Percentiles rank a stretch among this genome's conserved stretches.
These are phyloP conservation scores for Channa striata DNA, from an alignment of 2,797 vertebrate species.

Conservation along the genomic window DNA sequence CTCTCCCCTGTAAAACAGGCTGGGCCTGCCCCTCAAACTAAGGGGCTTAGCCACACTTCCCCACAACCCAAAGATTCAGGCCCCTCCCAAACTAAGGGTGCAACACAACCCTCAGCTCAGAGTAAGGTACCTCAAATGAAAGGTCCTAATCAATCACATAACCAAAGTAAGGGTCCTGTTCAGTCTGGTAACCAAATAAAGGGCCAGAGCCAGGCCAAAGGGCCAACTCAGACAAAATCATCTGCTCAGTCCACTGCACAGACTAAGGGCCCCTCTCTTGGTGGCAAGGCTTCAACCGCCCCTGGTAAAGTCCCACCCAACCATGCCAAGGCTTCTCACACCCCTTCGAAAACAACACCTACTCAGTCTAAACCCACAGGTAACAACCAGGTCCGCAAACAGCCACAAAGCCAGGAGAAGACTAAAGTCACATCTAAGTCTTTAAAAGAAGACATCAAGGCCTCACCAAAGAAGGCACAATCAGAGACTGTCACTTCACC, in stretches of 20 bases:
- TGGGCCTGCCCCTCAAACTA: slow-evolving; percentile 83
- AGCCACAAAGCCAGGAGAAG: slow-evolving; percentile 83
- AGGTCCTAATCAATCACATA: slow-evolving; percentile 63
- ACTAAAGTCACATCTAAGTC: slow-evolving; percentile 80
- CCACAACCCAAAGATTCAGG: slow-evolving; percentile 63
- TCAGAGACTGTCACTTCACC: slow-evolving; percentile 78
- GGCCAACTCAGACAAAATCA: slow-evolving; percentile 71
- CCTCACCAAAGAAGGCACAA: slow-evolving; percentile 80
- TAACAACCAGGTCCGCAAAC: slow-evolving; percentile 83
- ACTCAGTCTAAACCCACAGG: slow-evolving; percentile 82
- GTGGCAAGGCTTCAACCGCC: slow-evolving; percentile 63
- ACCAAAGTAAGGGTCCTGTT: slow-evolving; percentile 69
- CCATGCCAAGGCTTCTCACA: slow-evolving; percentile 72
- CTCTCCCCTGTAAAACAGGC: slow-evolving; percentile 86
- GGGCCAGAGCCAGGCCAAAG: slow-evolving; percentile 70
- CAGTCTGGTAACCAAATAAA: slow-evolving; percentile 72
- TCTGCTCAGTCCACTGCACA: slow-evolving; percentile 71
- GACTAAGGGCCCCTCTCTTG: slow-evolving; percentile 66
- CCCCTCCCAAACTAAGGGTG: slow-evolving; percentile 64
- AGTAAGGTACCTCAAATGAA: slow-evolving; percentile 71
- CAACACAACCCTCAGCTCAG: slow-evolving; percentile 65
- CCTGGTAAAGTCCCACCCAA: slow-evolving; percentile 70
- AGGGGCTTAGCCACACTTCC: slow-evolving; percentile 70
- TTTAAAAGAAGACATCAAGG: slow-evolving; percentile 85
- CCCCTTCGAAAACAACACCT: slow-evolving; percentile 78